phyloP scores from a whole-genome alignment of 64 coral and sea anemone genomes.

The Dendrophyllia cribrosa region DNA sequence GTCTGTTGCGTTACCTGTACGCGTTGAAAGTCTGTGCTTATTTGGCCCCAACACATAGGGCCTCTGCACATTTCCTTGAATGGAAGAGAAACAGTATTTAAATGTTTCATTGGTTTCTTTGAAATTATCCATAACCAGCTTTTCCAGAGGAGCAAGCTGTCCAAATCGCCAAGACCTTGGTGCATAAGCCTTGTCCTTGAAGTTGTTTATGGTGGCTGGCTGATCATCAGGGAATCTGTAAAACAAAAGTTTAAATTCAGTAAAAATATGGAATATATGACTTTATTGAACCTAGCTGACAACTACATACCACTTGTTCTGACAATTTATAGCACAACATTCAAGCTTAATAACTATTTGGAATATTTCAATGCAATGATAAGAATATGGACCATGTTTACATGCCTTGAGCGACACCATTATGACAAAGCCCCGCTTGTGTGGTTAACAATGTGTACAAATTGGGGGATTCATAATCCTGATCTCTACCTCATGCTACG shows the following conservation, averaged over 20 bases:
- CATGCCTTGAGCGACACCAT: constrained; percentile 38
- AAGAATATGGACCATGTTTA: constrained; percentile 55
- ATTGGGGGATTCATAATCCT: constrained; percentile 7
- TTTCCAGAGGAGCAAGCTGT: background rate
- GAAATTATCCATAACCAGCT: background rate
- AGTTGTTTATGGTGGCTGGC: constrained; percentile 33
- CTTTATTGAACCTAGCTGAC: constrained; percentile 50
- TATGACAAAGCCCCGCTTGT: constrained; percentile 57
- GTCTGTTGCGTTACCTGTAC: no score
- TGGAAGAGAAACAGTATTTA: constrained; percentile 32
- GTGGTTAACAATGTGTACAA: constrained; percentile 15
- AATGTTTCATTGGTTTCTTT: constrained; percentile 2
- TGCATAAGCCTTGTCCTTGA: constrained; percentile 16
- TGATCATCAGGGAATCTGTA: background rate
- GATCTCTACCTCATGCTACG: background rate
- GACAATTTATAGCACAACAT: constrained; percentile 45
- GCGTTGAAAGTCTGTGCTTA: no score
- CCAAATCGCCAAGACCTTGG: constrained; percentile 19
- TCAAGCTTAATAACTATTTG: constrained; percentile 40
- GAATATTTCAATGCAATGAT: constrained; percentile 63
- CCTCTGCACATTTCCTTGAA: constrained; percentile 40
- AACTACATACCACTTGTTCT: constrained; percentile 62
- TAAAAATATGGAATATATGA: constrained; percentile 18
- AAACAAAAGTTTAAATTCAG: background rate
- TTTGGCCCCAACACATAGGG: no score